phyloP scores from a whole-genome alignment of 2,888 invertebrate species.

The Gandaritis pyraliata region DNA sequence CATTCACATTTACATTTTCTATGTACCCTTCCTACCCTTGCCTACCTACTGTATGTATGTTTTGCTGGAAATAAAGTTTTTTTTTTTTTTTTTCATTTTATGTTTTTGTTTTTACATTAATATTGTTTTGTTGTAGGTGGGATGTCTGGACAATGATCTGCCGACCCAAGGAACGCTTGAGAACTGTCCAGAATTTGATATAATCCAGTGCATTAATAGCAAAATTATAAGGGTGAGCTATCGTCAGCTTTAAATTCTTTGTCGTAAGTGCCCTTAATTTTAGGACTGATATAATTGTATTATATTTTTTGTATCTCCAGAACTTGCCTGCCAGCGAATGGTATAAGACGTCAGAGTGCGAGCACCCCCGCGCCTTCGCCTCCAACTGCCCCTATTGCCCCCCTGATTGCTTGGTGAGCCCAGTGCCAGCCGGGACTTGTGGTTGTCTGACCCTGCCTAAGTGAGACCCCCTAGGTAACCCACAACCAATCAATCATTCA shows the following conservation, averaged over 20 bases:
- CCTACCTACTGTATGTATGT: no score
- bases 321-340: conserved; percentile 57
- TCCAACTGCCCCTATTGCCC: conserved; percentile 66
- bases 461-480: conserved; percentile 10
- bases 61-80: no score
- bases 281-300: no score
- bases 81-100: no score
- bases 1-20: no score
- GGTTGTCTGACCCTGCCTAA: conserved; percentile 56
- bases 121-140: conserved; percentile 34
- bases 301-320: conserved; percentile 44
- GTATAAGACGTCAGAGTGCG: conserved; percentile 49
- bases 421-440: conserved; percentile 64
- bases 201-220: conserved; percentile 55
- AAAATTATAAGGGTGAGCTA: conserved; percentile 61
- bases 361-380: conserved; percentile 54
- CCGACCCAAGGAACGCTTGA: conserved; percentile 57
- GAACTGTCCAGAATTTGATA: conserved; percentile 67
- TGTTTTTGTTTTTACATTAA: no score
- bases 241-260: no score
- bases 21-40: no score
- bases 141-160: conserved; percentile 54
- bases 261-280: no score
- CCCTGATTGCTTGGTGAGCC: conserved; percentile 54
- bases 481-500: no score